Evolutionary conservation across 2,797 vertebrate genomes (phyloP), one percentile per base, ranked within the genome.

Genomic region (Halcyon smyrnensis): DNA sequence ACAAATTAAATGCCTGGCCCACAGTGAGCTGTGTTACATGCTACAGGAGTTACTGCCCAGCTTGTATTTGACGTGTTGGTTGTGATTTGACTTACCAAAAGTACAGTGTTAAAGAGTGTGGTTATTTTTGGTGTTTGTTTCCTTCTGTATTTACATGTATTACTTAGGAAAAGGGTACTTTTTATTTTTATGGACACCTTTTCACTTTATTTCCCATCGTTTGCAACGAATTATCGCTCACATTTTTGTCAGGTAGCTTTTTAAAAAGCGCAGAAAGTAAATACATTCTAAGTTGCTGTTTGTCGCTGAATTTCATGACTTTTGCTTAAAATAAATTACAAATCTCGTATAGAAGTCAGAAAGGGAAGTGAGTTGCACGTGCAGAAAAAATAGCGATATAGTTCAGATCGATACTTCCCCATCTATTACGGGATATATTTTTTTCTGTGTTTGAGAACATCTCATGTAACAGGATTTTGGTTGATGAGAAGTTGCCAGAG

Each of bases 181-280:
- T 73, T 51, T 46, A 39, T 89, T 48, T 96, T 68, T 57, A 62
- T 36, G 32, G 68, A 63, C 34, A 32, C 17, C 7, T 91, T 97
- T 96, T 84, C 76, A 30, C n/a, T 93, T 95, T 73, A 23, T 78
- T 94, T 90, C 89, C 69, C 56, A 30, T 70, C 89, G 50, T 74
- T 53, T 95, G 13, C 71, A 90, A 64, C 25, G 65, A 71, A 51
- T n/a, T 43, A 84, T 24, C 6, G 11, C 43, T 60, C 41, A 74
- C 16, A 6, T 78, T 80, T 84, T 91, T 84, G 39, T 71, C 39
- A 75, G 86, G 30, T 85, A 82, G 83, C 34, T 90, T 94, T 95
- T 86, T 67, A 6, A 89, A 86, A 78, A 75, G 28, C 73, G 16
- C 45, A 70, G 24, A 34, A 88, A 93, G 84, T 77, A 95, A 96